A percentile compares a stretch with the other conserved stretches of the same genome.
phyloP scores from a whole-genome alignment of 2,888 invertebrate genomes.

The Ochropacha duplaris region DNA sequence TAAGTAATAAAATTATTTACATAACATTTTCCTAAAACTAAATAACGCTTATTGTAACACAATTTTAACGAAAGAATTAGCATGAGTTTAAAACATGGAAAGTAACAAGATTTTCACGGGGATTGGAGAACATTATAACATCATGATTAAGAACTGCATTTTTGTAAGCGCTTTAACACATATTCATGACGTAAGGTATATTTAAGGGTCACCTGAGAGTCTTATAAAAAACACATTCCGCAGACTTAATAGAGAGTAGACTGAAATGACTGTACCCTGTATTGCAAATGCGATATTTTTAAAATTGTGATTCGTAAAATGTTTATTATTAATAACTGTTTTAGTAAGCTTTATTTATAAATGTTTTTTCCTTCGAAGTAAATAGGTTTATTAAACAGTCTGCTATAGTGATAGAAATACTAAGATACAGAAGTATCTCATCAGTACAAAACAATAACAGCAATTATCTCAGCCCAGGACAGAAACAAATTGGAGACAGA shows the following conservation, averaged over 20 bases:
- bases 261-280: too few species aligned
- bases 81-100: background rate
- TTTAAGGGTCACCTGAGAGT: too few species aligned
- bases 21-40: conserved; percentile 77
- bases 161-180: background rate
- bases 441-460: background rate
- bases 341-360: too few species aligned
- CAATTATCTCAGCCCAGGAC: background rate
- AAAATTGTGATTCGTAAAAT: too few species aligned
- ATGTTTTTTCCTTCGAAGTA: background rate
- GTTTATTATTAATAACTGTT: too few species aligned
- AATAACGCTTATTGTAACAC: conserved; percentile 70
- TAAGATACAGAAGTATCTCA: background rate
- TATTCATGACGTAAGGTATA: background rate
- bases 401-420: background rate
- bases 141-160: background rate
- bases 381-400: background rate
- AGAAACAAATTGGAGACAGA: conserved; percentile 14
- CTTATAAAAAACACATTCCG: too few species aligned
- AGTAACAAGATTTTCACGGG: too few species aligned
- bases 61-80: conserved; percentile 12
- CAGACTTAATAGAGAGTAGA: too few species aligned
- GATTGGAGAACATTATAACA: too few species aligned
- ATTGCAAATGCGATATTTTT: too few species aligned
- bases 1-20: conserved; percentile 45